These are phyloP conservation scores for Sander lucioperca DNA, from an alignment of 2,113 vertebrate species.

Conservation along the genomic window DNA sequence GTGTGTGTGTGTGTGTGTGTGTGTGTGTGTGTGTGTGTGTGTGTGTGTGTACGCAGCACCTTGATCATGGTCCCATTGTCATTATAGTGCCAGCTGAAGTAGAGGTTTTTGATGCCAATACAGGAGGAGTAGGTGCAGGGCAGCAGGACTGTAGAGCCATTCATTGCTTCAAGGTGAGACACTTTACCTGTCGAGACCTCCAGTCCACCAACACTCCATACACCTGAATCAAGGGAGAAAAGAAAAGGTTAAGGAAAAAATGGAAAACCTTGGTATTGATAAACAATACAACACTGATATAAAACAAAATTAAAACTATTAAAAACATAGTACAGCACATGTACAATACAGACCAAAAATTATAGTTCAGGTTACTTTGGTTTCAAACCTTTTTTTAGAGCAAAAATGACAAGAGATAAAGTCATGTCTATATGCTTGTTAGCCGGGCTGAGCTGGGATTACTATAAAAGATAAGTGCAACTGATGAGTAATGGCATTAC, in stretches of 20 bases:
- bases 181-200: slow-evolving; percentile 93
- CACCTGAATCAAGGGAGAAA: slow-evolving; percentile 58
- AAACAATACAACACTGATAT: not conserved
- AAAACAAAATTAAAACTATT: not conserved
- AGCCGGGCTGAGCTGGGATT: not conserved
- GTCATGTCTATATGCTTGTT: not conserved
- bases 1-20: not conserved
- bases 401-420: not conserved
- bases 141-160: slow-evolving; percentile 90
- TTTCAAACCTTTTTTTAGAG: not conserved
- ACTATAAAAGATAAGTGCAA: slow-evolving; percentile 5
- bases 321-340: not conserved
- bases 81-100: slow-evolving; percentile 89
- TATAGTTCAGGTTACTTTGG: not conserved
- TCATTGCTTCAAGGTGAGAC: slow-evolving; percentile 84
- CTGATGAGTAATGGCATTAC: slow-evolving; percentile 2
- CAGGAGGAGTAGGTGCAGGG: slow-evolving; percentile 92
- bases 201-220: slow-evolving; percentile 83
- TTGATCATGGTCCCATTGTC: slow-evolving; percentile 75
- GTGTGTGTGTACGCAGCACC: slow-evolving; percentile 52
- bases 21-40: not conserved
- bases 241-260: not conserved
- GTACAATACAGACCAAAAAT: not conserved
- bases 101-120: slow-evolving; percentile 90
- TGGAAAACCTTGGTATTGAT: not conserved